Evolutionary conservation across 2,113 vertebrate species (phyloP).

Genomic region (Romanogobio albipinnatus): DNA sequence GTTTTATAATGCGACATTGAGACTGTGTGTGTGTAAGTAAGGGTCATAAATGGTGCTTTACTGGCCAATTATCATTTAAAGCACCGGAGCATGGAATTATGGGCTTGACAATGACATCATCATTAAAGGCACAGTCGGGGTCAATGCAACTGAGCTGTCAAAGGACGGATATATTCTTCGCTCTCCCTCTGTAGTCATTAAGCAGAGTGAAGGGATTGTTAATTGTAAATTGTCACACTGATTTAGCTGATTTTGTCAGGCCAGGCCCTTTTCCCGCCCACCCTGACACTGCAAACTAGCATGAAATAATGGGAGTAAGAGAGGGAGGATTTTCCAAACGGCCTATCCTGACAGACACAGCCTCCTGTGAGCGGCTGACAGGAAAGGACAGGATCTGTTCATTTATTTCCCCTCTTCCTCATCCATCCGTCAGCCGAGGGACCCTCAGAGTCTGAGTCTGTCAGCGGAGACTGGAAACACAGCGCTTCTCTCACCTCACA

Average conservation of each 20-base stretch:
- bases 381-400: conserved; percentile 6
- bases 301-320: neutral
- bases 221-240: conserved; percentile 28
- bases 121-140: conserved; percentile 41
- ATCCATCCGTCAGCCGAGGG: neutral
- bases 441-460: neutral
- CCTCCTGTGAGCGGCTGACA: conserved; percentile 13
- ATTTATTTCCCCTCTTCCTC: conserved; percentile 12
- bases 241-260: conserved; percentile 14
- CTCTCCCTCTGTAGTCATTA: neutral
- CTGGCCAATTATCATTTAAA: conserved; percentile 63
- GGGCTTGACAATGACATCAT: conserved; percentile 61
- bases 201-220: neutral
- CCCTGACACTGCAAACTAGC: neutral
- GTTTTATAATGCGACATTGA: neutral
- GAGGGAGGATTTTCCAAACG: neutral
- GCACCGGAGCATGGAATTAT: conserved; percentile 65
- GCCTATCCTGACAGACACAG: neutral
- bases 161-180: neutral
- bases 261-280: neutral
- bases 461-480: neutral
- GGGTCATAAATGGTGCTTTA: conserved; percentile 59
- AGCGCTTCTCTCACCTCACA: neutral
- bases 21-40: conserved; percentile 1
- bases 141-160: conserved; percentile 14